These are phyloP conservation scores for Trogon surrucura DNA, from an alignment of 2,113 vertebrate genomes.

Conservation along the genomic window DNA sequence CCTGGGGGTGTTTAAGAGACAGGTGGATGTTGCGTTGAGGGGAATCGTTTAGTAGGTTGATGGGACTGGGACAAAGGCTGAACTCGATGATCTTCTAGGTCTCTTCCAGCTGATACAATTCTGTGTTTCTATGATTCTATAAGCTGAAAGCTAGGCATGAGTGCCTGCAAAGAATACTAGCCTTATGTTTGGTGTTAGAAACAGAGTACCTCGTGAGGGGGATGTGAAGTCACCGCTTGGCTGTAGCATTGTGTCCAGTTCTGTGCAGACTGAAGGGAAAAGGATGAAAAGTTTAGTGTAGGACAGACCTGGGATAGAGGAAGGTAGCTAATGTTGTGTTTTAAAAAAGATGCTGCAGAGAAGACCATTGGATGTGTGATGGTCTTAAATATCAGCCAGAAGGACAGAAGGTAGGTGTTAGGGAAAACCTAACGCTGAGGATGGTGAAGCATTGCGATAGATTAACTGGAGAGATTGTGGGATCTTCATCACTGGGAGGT, in stretches of 20 bases:
- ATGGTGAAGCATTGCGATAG: background rate
- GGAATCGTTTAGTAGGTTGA: too few relatives aligned
- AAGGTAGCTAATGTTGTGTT: background rate
- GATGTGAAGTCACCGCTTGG: background rate
- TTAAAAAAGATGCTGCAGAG: background rate
- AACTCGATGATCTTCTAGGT: too few relatives aligned
- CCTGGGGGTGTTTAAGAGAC: too few relatives aligned
- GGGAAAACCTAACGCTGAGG: background rate
- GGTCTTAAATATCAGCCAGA: background rate
- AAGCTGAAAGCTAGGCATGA: rapidly evolving
- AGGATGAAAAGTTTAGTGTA: background rate
- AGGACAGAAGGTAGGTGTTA: background rate
- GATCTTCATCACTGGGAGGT: background rate
- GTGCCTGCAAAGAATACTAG: background rate
- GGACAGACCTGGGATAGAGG: background rate
- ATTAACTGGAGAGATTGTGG: background rate
- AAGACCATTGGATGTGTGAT: background rate
- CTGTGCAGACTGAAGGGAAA: background rate
- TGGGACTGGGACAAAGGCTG: too few relatives aligned
- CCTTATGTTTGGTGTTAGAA: background rate
- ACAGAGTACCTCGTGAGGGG: background rate
- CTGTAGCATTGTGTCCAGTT: background rate
- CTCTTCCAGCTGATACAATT: too few relatives aligned
- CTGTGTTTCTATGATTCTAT: too few relatives aligned
- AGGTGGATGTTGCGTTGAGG: too few relatives aligned